These are phyloP conservation scores for Hirtodrosophila cameraria DNA, from an alignment of 2,888 invertebrate species.

Conservation along the genomic window DNA sequence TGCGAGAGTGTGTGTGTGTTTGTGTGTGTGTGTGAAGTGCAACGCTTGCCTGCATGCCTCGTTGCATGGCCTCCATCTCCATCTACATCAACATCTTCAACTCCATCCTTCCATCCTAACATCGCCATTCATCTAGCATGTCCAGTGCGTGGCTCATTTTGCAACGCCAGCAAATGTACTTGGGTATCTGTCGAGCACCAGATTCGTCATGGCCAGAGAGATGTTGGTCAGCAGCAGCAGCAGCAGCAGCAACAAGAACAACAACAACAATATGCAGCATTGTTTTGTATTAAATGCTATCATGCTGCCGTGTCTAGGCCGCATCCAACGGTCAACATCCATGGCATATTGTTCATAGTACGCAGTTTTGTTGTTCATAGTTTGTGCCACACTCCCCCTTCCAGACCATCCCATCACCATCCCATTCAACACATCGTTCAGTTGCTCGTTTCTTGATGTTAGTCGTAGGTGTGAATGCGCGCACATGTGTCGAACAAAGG, in stretches of 20 bases:
- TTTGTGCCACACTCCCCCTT: neutral
- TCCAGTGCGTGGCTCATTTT: slow-evolving; percentile 57
- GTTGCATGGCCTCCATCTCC: slow-evolving; percentile 34
- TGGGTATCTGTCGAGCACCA: slow-evolving; percentile 36
- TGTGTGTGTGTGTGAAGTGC: slow-evolving; percentile 21
- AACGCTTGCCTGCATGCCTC: slow-evolving; percentile 44
- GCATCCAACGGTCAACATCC: slow-evolving; percentile 27
- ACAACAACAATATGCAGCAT: slow-evolving; percentile 22
- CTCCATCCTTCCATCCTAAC: neutral
- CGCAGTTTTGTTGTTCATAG: slow-evolving; percentile 28
- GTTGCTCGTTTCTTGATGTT: slow-evolving; percentile 58
- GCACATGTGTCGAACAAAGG: slow-evolving; percentile 76
- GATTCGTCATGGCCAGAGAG: slow-evolving; percentile 69
- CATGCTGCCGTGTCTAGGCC: slow-evolving; percentile 58
- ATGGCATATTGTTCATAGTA: slow-evolving; percentile 26
- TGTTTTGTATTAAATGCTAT: slow-evolving; percentile 72
- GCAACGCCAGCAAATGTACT: slow-evolving; percentile 69
- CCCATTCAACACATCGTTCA: neutral
- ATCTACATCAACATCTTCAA: slow-evolving; percentile 8
- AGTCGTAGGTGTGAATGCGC: slow-evolving; percentile 75
- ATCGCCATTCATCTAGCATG: neutral
- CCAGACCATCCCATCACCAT: neutral
- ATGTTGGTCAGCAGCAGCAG: slow-evolving; percentile 40
- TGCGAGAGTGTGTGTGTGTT: slow-evolving; percentile 21
- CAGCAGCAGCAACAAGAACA: slow-evolving; percentile 19